Evolutionary conservation across 2,113 vertebrate species (phyloP).

Genomic region (Solea senegalensis): DNA sequence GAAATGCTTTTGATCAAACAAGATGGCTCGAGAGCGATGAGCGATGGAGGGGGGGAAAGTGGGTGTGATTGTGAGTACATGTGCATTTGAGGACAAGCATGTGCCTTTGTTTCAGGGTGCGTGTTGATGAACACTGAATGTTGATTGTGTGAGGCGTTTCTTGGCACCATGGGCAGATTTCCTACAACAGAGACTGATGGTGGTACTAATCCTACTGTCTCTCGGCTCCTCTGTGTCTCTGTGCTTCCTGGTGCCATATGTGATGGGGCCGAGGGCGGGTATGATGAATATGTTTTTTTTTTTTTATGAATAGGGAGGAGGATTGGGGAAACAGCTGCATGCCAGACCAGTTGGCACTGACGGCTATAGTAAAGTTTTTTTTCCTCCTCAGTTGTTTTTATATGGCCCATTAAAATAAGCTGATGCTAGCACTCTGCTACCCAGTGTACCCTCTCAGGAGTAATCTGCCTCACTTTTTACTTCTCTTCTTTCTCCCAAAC

Average conservation of each 20-base stretch:
- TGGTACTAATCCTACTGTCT: constrained; percentile 84
- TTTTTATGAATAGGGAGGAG: constrained; percentile 81
- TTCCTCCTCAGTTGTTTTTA: constrained; percentile 80
- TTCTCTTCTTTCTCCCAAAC: constrained; percentile 38
- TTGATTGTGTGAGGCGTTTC: constrained; percentile 41
- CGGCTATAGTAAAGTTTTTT: constrained; percentile 77
- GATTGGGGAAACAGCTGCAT: constrained; percentile 82
- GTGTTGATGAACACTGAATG: constrained; percentile 54
- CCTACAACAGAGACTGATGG: constrained; percentile 91
- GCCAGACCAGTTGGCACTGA: constrained; percentile 85
- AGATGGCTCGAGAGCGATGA: constrained; percentile 45
- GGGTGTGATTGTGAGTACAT: constrained; percentile 56
- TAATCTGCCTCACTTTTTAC: constrained; percentile 54
- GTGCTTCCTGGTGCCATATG: constrained; percentile 91
- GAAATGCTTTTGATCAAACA: constrained; percentile 80
- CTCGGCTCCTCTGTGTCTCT: constrained; percentile 85
- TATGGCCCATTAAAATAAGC: constrained; percentile 83
- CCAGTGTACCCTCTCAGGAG: constrained; percentile 71
- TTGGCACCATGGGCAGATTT: constrained; percentile 75
- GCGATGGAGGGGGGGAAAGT: constrained; percentile 22
- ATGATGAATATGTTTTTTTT: constrained; percentile 77
- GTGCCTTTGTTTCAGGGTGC: constrained; percentile 61
- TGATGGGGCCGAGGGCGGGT: constrained; percentile 63
- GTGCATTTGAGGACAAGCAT: constrained; percentile 61
- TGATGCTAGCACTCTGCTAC: constrained; percentile 83